Evolutionary conservation across 2,113 vertebrate species (phyloP), one percentile per base, ranked within the genome.

Genomic region (Megaceryle torquata): DNA sequence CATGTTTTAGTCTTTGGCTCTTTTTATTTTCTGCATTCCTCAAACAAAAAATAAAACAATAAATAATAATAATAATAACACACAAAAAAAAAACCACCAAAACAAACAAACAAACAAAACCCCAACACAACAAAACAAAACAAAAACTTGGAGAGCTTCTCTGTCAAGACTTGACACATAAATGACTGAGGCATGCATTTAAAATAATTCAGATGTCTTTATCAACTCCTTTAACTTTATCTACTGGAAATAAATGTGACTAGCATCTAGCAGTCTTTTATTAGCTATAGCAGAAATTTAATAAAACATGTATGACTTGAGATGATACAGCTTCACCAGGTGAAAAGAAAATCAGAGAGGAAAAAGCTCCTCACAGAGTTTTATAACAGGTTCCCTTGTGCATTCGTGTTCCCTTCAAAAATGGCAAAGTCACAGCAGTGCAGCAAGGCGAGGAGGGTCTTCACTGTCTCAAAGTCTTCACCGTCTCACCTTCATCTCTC

Each of bases 251-350:
- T 41, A 88, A 74, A 80, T 28, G 21, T 64, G 68, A 35, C 54
- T 83, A 11, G 12, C 15, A 69, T 11, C 16, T 16, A 57, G 16
- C 31, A 61, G n/a, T 50, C 46, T 82, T 76, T 39, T 67, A 19
- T 86, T 67, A 78, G 5, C 24, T 68, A 46, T 70, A 39, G 64
- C 37, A 74, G 53, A 72, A 41, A 25, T 43, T 63, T 74, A 29
- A 41, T 54, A 67, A 63, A 4, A 15, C 17, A 13, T 2, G 6
- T 64, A 9, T 33, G 29, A 43, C 29, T 77, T 88, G 31, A 88
- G 37, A 72, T 0, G 1, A 19, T 54, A 44, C 2, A 50, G 19
- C 2, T 77, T 91, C 59, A 65, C 8, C 2, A 77, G 2, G 6
- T 59, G 33, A 61, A 76, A 82, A 39, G 44, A 46, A 87, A 91